Conservation (phyloP, 2,888 invertebrate species). For the Notodonta dromedarius region DNA sequence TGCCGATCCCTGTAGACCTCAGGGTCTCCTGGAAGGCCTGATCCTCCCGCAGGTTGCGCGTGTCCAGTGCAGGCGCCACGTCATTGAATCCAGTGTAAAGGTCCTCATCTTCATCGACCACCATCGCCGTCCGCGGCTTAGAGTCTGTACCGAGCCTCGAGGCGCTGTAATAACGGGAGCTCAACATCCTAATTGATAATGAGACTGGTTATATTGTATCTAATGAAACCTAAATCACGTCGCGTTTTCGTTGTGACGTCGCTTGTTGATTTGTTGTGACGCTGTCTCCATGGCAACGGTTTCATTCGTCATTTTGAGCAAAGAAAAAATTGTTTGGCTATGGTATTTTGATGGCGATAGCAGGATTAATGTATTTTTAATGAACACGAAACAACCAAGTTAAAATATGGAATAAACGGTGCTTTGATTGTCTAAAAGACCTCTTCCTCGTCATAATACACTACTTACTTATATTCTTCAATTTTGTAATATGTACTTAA, state of each 20-base stretch:
- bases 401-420: too few relatives aligned
- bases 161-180: conserved; percentile 72
- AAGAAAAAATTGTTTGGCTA: not conserved
- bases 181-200: conserved; percentile 57
- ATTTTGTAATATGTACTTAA: too few relatives aligned
- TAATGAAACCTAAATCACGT: not conserved
- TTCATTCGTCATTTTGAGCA: not conserved
- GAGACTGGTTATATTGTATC: not conserved
- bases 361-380: too few relatives aligned
- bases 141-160: conserved; percentile 68
- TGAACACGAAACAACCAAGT: too few relatives aligned
- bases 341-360: too few relatives aligned
- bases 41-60: conserved; percentile 88
- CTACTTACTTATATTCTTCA: too few relatives aligned
- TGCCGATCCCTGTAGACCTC: conserved; percentile 88
- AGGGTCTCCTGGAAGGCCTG: conserved; percentile 90
- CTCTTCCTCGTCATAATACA: too few relatives aligned
- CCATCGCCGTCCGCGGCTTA: conserved; percentile 70
- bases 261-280: conserved; percentile 79
- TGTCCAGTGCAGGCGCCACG: conserved; percentile 86
- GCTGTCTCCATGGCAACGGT: conserved; percentile 67
- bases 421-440: too few relatives aligned
- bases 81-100: conserved; percentile 88
- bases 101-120: conserved; percentile 85
- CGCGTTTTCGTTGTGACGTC: conserved; percentile 11